Base-by-base conservation (phyloP, 2,888 invertebrate genomes). In the Tenthredo livida region DNA sequence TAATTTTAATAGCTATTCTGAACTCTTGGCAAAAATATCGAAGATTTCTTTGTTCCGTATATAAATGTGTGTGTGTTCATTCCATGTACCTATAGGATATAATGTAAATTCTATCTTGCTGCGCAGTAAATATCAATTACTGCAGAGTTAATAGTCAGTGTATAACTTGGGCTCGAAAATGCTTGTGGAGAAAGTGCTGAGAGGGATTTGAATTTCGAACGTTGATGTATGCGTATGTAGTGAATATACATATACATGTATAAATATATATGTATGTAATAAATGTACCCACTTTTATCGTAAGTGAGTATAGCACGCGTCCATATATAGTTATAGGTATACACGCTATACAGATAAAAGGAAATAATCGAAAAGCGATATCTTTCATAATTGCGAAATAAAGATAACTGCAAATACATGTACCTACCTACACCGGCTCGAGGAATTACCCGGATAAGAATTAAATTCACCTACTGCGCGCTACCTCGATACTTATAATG, bases 61-160 rank as follows among this genome's bases (percentile, higher is more conserved):
- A 17, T 67, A 33, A 12, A 67, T 4, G 33, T 17, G 25, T 29
- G 5, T 67, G 33, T 33, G 17, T 12, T 15, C 10, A 33, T 29
- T 17, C 33, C 33, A 37, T 37, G 12, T 61, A n/a, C n/a, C n/a
- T n/a, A 61, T 61, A 61, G 61, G 25, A 61, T 61, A 25, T 21
- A 61, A 61, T 61, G 61, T 70, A 37, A 70, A 70, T 70, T 37
- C 70, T 70, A 25, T 73, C 43, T 43, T 43, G 72, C 72, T 73
- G 72, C 72, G 72, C 43, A 73, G 72, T 73, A 73, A 43, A 73
- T 73, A 73, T 73, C 72, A 73, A 73, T 73, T 73, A 73, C 40
- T 25, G 43, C n/a, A n/a, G n/a, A 25, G 43, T 73, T 73, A 73
- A 73, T 73, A 73, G 72, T 73, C 72, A 17, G 33, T 33, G 33